Base-by-base conservation (phyloP, 2,113 vertebrate species). In the Hydrochoerus hydrochaeris region DNA sequence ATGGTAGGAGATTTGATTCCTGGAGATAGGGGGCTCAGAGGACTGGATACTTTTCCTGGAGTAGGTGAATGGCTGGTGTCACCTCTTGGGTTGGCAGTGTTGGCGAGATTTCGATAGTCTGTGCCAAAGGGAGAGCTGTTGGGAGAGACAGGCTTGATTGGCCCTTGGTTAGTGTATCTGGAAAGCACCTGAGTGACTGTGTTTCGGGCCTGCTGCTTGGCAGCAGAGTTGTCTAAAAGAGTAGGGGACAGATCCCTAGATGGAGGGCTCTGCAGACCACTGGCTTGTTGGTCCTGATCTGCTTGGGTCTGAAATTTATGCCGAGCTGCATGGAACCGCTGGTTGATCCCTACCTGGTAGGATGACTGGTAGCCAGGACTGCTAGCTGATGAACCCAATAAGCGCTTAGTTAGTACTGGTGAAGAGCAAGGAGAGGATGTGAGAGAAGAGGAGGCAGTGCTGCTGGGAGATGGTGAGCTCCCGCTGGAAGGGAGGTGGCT, bases 251-350 rank as follows among this genome's bases (percentile, higher is more conserved):
- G 98, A 84, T 99, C 99, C 96, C 99, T 98, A 0, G 99, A 97
- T 0, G 98, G 97, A 4, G 98, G 98, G 92, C 98, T 99, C 97
- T 96, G 98, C 82, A 98, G 94, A 0, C 98, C 99, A 0, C 98
- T 98, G 0, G 90, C 69, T 94, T 99, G 99, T 0, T 99, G 99
- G 12, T 99, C 99, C 88, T 99, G 99, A 94, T 99, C 99, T 0
- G 99, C 99, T 69, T 99, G 99, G 6, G 98, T 98, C 98, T 99
- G 99, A 96, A 99, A 99, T 98, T 99, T 99, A 99, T 99, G 99
- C 10, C 99, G 97, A 46, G 99, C 99, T 0, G 99, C 99, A 0
- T 99, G 99, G 98, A 99, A 99, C 0, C 99, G 99, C 86, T 99
- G 99, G 96, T 99, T 99, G 98, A 99, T 99, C 75, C 99, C 99